phyloP scores from a whole-genome alignment of 2,113 vertebrate genomes.

The Seriola aureovittata region DNA sequence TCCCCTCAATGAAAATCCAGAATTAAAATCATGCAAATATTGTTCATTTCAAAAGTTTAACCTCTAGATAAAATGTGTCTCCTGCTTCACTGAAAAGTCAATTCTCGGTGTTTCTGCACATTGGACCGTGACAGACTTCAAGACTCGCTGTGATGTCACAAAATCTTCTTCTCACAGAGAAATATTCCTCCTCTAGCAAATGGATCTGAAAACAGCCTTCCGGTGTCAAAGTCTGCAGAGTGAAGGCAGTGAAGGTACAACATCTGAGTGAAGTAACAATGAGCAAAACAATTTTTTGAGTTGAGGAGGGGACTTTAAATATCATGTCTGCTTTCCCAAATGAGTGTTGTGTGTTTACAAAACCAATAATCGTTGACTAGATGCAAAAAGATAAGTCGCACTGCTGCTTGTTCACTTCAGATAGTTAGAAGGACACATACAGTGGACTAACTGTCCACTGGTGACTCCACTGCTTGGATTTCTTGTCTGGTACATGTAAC shows the following conservation, averaged over 20 bases:
- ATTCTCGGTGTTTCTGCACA: background rate
- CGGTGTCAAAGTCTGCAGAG: background rate
- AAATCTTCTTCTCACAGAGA: background rate
- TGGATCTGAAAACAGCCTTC: background rate
- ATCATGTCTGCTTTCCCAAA: background rate
- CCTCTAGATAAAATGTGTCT: background rate
- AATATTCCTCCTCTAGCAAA: background rate
- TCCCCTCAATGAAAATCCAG: background rate
- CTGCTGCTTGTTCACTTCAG: background rate
- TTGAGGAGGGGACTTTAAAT: background rate
- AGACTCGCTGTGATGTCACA: background rate
- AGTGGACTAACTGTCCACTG: conserved; percentile 29
- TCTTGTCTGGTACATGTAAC: conserved; percentile 67
- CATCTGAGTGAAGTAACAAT: no score
- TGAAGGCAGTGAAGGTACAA: background rate
- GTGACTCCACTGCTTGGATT: conserved; percentile 44
- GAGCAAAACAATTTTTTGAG: background rate
- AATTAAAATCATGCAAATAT: background rate
- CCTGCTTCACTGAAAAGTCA: background rate
- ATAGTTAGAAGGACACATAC: background rate
- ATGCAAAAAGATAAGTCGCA: background rate
- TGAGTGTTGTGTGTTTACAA: background rate
- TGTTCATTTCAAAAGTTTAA: background rate
- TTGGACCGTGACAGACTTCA: background rate
- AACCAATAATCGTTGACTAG: background rate